phyloP scores from a whole-genome alignment of 1,140 invertebrate species.

The Pseudoatta argentina region DNA sequence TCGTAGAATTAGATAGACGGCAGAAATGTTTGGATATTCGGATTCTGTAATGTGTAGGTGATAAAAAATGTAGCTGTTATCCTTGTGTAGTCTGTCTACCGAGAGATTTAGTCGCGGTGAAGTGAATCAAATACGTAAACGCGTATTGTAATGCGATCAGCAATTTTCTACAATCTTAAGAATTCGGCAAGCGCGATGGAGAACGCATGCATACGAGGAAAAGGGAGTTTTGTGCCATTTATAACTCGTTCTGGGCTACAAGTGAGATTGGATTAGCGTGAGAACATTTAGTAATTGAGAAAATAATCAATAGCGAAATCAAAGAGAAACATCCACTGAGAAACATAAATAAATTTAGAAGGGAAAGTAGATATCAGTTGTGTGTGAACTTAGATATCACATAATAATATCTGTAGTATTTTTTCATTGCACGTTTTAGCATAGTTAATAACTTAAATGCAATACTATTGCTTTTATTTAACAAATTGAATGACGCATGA shows the following conservation, averaged over 20 bases:
- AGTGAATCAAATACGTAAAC: constrained; percentile 46
- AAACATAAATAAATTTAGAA: neutral
- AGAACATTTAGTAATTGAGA: neutral
- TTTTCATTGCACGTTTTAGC: constrained; percentile 6
- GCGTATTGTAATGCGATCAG: constrained; percentile 12
- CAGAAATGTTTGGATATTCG: constrained; percentile 42
- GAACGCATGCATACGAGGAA: constrained; percentile 3
- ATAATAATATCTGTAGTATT: neutral
- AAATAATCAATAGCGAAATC: constrained; percentile 45
- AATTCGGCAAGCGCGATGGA: constrained; percentile 3
- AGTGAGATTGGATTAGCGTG: neutral
- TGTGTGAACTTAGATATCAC: neutral
- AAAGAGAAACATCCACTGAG: constrained; percentile 9
- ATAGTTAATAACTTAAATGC: neutral
- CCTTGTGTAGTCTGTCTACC: constrained; percentile 38
- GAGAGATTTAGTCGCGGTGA: constrained; percentile 19
- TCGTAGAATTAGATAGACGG: constrained; percentile 23
- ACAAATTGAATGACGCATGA: neutral
- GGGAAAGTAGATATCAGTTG: neutral
- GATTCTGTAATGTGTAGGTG: constrained; percentile 46
- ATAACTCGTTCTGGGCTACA: neutral
- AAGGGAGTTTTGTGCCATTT: neutral
- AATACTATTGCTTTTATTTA: constrained; percentile 6
- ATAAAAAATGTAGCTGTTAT: constrained; percentile 43
- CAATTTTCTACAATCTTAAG: constrained; percentile 17